Base-by-base conservation (phyloP, 1,140 invertebrate genomes). In the Mamestra configurata region DNA sequence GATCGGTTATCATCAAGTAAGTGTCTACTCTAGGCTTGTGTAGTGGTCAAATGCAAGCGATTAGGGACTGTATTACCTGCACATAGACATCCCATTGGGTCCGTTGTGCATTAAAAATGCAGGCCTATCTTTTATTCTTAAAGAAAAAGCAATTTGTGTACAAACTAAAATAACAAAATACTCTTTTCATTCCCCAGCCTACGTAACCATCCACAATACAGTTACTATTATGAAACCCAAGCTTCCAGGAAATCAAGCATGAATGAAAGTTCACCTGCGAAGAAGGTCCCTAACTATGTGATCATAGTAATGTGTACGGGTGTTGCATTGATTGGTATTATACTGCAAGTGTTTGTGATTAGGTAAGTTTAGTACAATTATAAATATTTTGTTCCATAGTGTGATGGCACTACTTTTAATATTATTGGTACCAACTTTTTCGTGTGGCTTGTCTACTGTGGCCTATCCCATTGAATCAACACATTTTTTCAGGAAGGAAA, bases 311-410 rank as follows among this genome's bases (percentile, higher is more conserved):
- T 95, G 15, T 95, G 96, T 73, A 82, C 96, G 51, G 82, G 95
- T 0, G 82, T 97, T 13, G 95, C 95, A 1, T 64, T 95, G 4
- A 24, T 96, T 37, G 96, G 96, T 7, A 89, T 96, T 18, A 46
- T 95, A n/a, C 84, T 96, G 24, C 96, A 97, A 82, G 90, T 96
- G 31, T 87, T 94, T 79, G 93, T 95, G 2, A 95, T 96, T 59
- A 96, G 94, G 96, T 97, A 92, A 11, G 49, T 51, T 61, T 37
- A 64, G 18, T 22, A 31, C 27, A 64, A 20, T 0, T 24, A 22
- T 0, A 22, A 24, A 11, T 7, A 55, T 8, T 53, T 1, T 22
- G 18, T 20, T 40, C 10, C 8, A 7, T 40, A 11, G 4, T 1
- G 8, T 6, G 4, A 51, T 51, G n/a, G 4, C 18, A 51, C 18